Evolutionary conservation across 2,888 invertebrate genomes (phyloP), one percentile per base, ranked within the genome.

Genomic region (Amblyjoppa proteus): DNA sequence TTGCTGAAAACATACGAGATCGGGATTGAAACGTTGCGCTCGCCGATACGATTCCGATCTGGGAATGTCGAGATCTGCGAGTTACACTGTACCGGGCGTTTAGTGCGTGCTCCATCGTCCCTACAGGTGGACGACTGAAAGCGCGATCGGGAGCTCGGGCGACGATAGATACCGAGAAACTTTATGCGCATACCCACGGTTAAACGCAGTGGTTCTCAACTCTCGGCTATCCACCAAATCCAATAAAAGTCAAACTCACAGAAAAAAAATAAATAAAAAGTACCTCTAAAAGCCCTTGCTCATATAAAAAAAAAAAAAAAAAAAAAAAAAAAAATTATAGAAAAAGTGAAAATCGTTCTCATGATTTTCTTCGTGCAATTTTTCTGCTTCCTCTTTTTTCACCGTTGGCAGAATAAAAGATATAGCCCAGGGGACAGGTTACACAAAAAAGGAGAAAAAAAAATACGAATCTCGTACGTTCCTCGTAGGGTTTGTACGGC

Each of bases 121-220:
- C 80, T 20, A 81, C 87, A 86, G 86, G 86, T 87, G 87, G 86
- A 81, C 68, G 77, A 76, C 71, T 70, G 80, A 41, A 78, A 66
- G 70, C 75, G 69, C 64, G 79, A 83, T 83, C 74, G 76, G 78
- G 76, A 81, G 70, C 64, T 75, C 75, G 53, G 64, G 34, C 70
- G 80, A 79, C 75, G 66, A 80, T 80, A 69, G 77, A 87, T 81
- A 87, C 78, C 58, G 78, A 84, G 84, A 84, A 84, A 83, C 87
- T 84, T 76, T 83, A 75, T 76, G 84, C 77, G 74, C 77, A 80
- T 83, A 83, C 34, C 70, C 77, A 58, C 76, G 79, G 81, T 75
- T 71, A 45, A 34, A 31, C 61, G 45, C 87, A 86, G 87, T 25
- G 87, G 64, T 68, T 84, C 85, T 83, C 87, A 86, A 86, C 79